Conservation (phyloP, 2,888 invertebrate species). For the Rutpela maculata region DNA sequence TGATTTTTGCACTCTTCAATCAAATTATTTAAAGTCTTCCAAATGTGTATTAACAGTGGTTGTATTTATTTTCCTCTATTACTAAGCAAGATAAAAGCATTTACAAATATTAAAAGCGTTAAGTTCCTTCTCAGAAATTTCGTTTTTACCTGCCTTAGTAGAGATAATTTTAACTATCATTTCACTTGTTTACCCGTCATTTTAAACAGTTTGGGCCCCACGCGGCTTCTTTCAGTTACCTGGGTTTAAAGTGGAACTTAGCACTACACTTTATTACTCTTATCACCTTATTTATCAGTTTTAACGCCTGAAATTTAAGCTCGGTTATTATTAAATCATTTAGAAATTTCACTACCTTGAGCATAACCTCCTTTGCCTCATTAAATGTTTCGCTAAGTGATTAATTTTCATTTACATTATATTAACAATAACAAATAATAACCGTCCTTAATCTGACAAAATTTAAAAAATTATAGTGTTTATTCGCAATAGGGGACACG, state of each 20-base stretch:
- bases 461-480: too few relatives aligned
- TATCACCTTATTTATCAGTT: conserved; percentile 13
- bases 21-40: neutral
- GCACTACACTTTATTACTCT: conserved; percentile 28
- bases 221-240: conserved; percentile 15
- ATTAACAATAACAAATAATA: too few relatives aligned
- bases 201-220: neutral
- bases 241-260: conserved; percentile 25
- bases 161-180: conserved; percentile 28
- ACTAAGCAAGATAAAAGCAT: neutral
- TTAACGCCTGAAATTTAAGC: neutral
- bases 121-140: conserved; percentile 15
- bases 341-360: neutral
- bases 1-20: conserved; percentile 2
- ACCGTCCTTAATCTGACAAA: too few relatives aligned
- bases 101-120: neutral
- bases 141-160: conserved; percentile 27
- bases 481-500: too few relatives aligned
- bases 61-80: neutral
- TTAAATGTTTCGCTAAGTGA: neutral
- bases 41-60: neutral
- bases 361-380: neutral
- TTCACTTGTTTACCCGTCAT: conserved; percentile 26
- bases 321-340: neutral
- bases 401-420: neutral